A percentile compares a stretch with the other conserved stretches of the same genome.
phyloP scores from a whole-genome alignment of 2,113 vertebrate species.

The Upupa epops region DNA sequence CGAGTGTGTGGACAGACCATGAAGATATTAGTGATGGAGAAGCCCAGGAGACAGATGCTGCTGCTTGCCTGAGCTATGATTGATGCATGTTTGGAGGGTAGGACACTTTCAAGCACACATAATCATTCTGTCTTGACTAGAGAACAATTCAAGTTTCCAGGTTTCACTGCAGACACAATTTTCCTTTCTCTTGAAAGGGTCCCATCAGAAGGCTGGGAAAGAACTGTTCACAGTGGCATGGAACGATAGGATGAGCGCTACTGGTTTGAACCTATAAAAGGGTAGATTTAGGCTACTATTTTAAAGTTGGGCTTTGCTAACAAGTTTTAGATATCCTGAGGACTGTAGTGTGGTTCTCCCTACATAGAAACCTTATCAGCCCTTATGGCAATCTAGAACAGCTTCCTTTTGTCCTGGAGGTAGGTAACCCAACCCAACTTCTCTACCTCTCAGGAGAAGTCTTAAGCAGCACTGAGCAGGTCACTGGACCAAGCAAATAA shows the following conservation, averaged over 20 bases:
- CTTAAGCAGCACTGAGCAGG: not conserved
- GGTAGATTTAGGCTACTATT: no score
- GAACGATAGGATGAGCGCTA: no score
- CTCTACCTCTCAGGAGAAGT: not conserved
- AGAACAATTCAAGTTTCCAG: not conserved
- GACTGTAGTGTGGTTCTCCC: not conserved
- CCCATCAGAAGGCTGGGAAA: no score
- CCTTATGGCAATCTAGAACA: not conserved
- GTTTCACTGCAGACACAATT: not conserved
- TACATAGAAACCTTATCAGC: not conserved
- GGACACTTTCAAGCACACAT: not conserved
- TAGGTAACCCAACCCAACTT: not conserved
- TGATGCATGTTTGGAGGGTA: not conserved
- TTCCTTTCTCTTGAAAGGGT: no score
- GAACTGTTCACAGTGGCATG: no score
- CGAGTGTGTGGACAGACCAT: not conserved
- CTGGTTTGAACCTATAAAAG: no score
- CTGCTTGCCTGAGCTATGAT: not conserved
- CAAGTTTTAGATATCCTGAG: not conserved
- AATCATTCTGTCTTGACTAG: not conserved
- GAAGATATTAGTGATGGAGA: not conserved
- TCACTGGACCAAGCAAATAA: fast-evolving
- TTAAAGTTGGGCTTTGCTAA: not conserved
- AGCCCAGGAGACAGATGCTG: not conserved
- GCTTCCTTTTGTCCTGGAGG: not conserved